Evolutionary conservation across 2,113 vertebrate genomes (phyloP), one percentile per base, ranked within the genome.

Genomic region (Dromas ardeola): DNA sequence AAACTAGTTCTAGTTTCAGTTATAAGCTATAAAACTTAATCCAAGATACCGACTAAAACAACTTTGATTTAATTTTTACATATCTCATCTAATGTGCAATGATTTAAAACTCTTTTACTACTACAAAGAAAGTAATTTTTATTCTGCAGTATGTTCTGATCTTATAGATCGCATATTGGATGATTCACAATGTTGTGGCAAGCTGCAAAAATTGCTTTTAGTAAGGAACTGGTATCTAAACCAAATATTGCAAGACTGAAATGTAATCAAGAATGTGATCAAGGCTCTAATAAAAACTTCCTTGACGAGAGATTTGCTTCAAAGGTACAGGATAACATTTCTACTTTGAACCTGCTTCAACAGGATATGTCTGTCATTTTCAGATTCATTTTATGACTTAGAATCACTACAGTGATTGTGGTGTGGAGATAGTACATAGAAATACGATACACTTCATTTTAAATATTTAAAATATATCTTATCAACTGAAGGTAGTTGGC

Each of bases 1-100:
- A 95, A 89, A 52, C 8, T 2, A 77, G 59, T 95, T 86, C 78
- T 47, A 20, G 20, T 73, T 93, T 94, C 59, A 62, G 43, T 76
- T 93, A 40, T 50, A 94, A 88, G 26, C 19, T 63, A 47, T 36
- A 96, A 95, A 94, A 49, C 30, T 73, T 88, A 88, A 86, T 86
- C 22, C 30, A 84, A 95, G 62, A 63, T 40, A 62, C 36, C 40
- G 50, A 86, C 81, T 86, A 81, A 94, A 96, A 43, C 17, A 80
- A 86, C 18, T 53, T 47, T 42, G 12, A 84, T 30, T 85, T 81
- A 90, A 86, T 78, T 92, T 91, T 93, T 93, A 61, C 3, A 6
- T 27, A 71, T 81, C 30, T 72, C 53, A 81, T 81, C 78, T 92
- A 56, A 74, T 5, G 11, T 72, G 42, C 21, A 86, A 52, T 38